Conservation (phyloP, 30 jellyfish, hydroid and myxozoan genomes). For the Catostylus mosaicus region DNA sequence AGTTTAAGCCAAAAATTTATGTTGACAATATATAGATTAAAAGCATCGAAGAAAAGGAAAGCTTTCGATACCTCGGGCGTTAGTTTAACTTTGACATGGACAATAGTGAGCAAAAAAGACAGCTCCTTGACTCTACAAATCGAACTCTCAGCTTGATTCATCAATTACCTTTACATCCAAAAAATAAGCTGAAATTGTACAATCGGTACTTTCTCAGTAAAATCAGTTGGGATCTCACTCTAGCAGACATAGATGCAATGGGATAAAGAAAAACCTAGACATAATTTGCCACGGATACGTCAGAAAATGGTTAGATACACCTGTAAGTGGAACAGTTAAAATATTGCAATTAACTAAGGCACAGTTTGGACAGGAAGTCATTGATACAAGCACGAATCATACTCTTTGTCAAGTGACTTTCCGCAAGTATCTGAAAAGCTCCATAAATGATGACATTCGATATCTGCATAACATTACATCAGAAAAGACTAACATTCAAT, state of each 20-base stretch:
- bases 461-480: slow-evolving; percentile 3
- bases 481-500: neutral
- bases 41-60: neutral
- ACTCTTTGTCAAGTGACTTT: slow-evolving; percentile 26
- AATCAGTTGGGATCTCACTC: slow-evolving; percentile 25
- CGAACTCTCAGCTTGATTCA: slow-evolving; percentile 4
- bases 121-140: neutral
- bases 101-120: neutral
- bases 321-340: slow-evolving; percentile 15
- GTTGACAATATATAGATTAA: neutral
- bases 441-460: slow-evolving; percentile 21
- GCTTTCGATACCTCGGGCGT: slow-evolving; percentile 7
- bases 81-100: slow-evolving; percentile 3
- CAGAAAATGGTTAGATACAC: slow-evolving; percentile 21
- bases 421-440: slow-evolving; percentile 1
- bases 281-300: slow-evolving; percentile 17
- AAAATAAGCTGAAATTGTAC: slow-evolving; percentile 6
- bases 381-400: slow-evolving; percentile 17
- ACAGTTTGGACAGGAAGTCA: slow-evolving; percentile 10
- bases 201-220: slow-evolving; percentile 35
- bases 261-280: slow-evolving; percentile 34
- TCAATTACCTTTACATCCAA: slow-evolving; percentile 26
- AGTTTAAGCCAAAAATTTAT: neutral
- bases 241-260: slow-evolving; percentile 16
- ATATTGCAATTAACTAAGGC: slow-evolving; percentile 1